Evolutionary conservation across 2,797 vertebrate species (phyloP), one percentile per base, ranked within the genome.

Genomic region (Darevskia mixta): DNA sequence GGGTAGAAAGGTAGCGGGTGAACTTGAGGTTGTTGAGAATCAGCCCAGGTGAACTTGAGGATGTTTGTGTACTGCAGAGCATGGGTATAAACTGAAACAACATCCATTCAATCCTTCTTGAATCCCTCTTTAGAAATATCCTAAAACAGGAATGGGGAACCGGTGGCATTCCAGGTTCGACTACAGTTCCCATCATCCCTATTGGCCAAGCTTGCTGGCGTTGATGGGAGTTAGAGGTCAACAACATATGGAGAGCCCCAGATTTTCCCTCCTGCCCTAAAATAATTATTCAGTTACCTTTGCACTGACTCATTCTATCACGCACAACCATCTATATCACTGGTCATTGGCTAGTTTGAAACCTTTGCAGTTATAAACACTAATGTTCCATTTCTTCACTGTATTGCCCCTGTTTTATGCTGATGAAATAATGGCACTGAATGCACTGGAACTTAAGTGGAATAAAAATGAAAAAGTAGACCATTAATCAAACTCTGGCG

Each of bases 371-470:
- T 23, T 83, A 20, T 83, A 49, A 66, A 58, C 9, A 8, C 8
- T 2, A 1, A 41, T 5, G 7, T 61, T 75, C 9, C 89, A 32
- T 79, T 85, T 71, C 86, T 25, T 35, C 35, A 1, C 2, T 23
- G 7, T 64, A 64, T 64, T 80, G 9, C 77, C 72, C 13, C 41
- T 83, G 5, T 79, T 88, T 61, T 67, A 35, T 41, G 8, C 8
- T 41, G 58, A 27, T 87, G 25, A 29, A 76, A 72, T 55, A 64
- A 61, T 38, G 66, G 3, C 27, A 10, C 92, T 91, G 83, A 82
- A 87, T 11, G 81, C 78, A 86, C 0, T 86, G 23, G 4, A 29
- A 17, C 45, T 82, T 27, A 9, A 35, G 0, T 41, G 77, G 67
- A 15, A 71, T 25, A 71, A 86, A 83, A 41, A 29, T 76, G 13